Percentiles rank a stretch among this genome's conserved stretches.
Evolutionary conservation across 2,888 invertebrate genomes (phyloP).

Genomic region (Rhopalosiphum nymphaeae): DNA sequence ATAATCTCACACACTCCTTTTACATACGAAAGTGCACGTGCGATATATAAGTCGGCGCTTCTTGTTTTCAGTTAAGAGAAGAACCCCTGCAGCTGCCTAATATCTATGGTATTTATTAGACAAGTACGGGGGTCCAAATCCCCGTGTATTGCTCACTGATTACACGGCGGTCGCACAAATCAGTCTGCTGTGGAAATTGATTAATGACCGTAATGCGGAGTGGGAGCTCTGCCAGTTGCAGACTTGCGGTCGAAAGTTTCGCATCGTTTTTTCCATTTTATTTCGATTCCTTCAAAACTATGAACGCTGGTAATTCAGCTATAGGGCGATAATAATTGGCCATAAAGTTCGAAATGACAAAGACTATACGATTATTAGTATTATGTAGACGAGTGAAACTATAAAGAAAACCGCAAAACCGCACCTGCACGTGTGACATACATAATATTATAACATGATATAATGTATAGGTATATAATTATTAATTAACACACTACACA

Average conservation of each 20-base stretch:
- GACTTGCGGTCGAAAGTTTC: constrained; percentile 21
- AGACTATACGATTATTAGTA: background rate
- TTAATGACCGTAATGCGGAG: constrained; percentile 36
- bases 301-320: background rate
- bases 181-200: constrained; percentile 61
- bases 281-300: background rate
- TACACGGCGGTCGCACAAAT: constrained; percentile 38
- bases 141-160: constrained; percentile 28
- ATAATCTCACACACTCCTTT: background rate
- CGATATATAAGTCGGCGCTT: background rate
- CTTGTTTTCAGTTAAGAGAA: background rate
- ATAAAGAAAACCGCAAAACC: background rate
- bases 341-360: background rate
- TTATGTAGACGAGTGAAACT: background rate
- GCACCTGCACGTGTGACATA: background rate
- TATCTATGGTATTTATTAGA: constrained; percentile 27
- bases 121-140: constrained; percentile 13
- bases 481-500: background rate
- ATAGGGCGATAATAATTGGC: constrained; percentile 8
- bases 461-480: background rate
- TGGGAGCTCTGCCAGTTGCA: constrained; percentile 46
- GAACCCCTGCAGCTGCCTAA: background rate
- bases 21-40: background rate
- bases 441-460: background rate
- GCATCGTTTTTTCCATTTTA: background rate